Base-by-base conservation (phyloP, 2,113 vertebrate genomes). In the Anas platyrhynchos region DNA sequence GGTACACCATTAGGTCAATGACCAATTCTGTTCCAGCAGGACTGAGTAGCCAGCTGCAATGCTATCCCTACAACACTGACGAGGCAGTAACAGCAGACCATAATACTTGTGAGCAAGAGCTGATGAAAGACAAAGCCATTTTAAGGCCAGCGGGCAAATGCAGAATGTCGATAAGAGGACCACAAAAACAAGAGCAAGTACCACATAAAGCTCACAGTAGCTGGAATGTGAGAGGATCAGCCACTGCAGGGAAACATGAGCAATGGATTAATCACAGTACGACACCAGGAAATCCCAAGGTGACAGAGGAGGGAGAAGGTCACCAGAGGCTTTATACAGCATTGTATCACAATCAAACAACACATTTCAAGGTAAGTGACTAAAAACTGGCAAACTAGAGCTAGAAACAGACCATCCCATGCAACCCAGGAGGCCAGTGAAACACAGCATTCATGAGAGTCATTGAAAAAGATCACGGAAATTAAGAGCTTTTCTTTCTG, bases 1-100 rank as follows among this genome's bases (percentile, higher is more conserved):
- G 69, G 27, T 54, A 9, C 0, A 0, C 73, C 84, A 20, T 91
- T 56, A 72, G 80, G 80, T 92, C 95, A 93, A 84, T 78, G 73
- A 75, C 66, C 94, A 86, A 36, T 78, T 93, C 69, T 86, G 69
- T 82, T 95, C 56, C 80, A 88, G 76, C 77, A 92, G 80, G 69
- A 84, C 1, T 86, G 80, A 93, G n/a, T 1, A 92, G 73, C 76
- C 89, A 78, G 86, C 56, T 91, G 77, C 86, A 94, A 38, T 43
- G 77, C 52, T 84, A 67, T 34, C 65, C 91, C 65, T 75, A 63
- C 88, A 91, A 20, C 91, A 83, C 80, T 92, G 94, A 89, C 83
- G 74, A 83, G 76, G 88, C 68, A 81, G 79, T 59, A 91, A 87
- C 27, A 83, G 72, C 72, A 95, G 27, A 83, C 50, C 68, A 44